Evolutionary conservation across 1,140 invertebrate genomes (phyloP), one percentile per base, ranked within the genome.

Genomic region (Caenorhabditis inopinata): DNA sequence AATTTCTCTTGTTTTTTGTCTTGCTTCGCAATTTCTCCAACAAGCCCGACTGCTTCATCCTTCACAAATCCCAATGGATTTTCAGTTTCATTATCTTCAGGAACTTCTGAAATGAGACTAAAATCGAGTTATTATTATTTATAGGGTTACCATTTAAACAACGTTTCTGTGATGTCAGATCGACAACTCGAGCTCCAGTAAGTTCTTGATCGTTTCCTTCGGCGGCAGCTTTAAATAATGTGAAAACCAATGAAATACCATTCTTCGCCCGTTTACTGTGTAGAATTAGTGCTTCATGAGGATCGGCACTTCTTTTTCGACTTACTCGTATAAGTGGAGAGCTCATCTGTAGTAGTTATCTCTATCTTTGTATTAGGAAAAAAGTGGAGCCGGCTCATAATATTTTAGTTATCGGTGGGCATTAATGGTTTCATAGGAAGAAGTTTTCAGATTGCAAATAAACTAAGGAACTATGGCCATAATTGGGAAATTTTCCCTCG

Each of bases 231-330:
- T 78, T 78, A 42, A 62, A 78, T 16, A 78, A 42, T 16, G 76
- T 58, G 29, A 78, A 78, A 6, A 78, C 35, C 1, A 53, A 16
- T 23, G 49, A 35, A 46, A 42, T 35, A n/a, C 25, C 18, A 16
- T 62, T 27, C 38, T 78, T 78, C 16, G n/a, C 32, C 6, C 76
- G 51, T 47, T 78, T 78, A 18, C 6, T 49, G 11, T 77, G 27
- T 5, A 85, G 78, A 21, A 85, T 23, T 7, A 85, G 84, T 47
- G 78, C 84, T n/a, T 79, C 48, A 12, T 84, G 47, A 14, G 84
- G 84, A 78, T 85, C 78, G 25, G 85, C 83, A 38, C 23, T 68
- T 25, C 84, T 74, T 49, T 85, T 85, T 2, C 84, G 83, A 16
- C 83, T 73, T 9, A 85, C 80, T 16, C 84, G 74, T 16, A 85